These are phyloP conservation scores for Chamaedrilus cognettii DNA, from an alignment of 2,888 invertebrate species.

Conservation along the genomic window DNA sequence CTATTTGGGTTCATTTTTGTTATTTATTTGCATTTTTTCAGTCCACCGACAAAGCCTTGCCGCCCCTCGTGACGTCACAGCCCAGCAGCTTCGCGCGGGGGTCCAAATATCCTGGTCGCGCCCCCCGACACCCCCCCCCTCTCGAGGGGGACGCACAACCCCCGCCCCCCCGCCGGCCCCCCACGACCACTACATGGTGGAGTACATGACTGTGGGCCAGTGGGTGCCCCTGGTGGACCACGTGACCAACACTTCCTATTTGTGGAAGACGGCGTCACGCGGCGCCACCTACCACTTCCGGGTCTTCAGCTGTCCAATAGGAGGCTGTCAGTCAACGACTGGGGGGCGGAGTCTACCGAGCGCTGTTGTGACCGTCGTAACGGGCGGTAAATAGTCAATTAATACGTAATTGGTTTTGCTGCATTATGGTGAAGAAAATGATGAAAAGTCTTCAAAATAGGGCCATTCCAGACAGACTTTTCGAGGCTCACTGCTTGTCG, in stretches of 20 bases:
- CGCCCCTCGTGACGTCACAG: neutral
- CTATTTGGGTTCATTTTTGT: no score
- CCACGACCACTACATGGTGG: slow-evolving; percentile 47
- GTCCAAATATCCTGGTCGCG: slow-evolving; percentile 3
- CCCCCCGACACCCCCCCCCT: neutral
- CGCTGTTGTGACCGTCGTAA: neutral
- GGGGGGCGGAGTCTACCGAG: neutral
- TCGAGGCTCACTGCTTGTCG: no score
- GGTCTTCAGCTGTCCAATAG: slow-evolving; percentile 25
- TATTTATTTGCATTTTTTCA: no score
- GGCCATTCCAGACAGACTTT: no score
- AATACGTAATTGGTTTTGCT: no score
- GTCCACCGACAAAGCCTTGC: neutral
- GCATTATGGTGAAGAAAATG: no score
- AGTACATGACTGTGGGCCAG: slow-evolving; percentile 40
- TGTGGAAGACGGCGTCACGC: slow-evolving; percentile 34
- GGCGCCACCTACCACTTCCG: slow-evolving; percentile 36
- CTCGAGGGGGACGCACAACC: no score
- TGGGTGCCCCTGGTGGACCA: slow-evolving; percentile 31
- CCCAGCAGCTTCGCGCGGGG: neutral
- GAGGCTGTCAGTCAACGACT: neutral
- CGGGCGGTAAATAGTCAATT: neutral
- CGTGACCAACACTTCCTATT: slow-evolving; percentile 24
- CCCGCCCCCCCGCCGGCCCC: slow-evolving; percentile 44
- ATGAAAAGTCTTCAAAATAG: no score